Evolutionary conservation across 1,140 invertebrate species (phyloP).

Genomic region (Conus ventricosus): DNA sequence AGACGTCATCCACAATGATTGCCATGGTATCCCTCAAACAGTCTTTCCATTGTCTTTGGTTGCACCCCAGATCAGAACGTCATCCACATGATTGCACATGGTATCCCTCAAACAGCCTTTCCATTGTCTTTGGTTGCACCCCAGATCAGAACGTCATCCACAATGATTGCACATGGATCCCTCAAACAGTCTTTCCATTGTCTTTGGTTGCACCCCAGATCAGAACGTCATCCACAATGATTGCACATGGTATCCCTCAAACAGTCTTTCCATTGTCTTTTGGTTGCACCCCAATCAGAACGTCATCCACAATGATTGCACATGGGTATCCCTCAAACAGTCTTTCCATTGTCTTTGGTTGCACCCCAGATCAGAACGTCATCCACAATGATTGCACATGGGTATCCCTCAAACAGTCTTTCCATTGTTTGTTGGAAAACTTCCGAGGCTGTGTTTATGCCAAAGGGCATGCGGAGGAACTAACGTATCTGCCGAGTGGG

Average conservation of each 20-base stretch:
- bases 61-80: too few species aligned
- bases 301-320: not conserved
- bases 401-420: slow-evolving; percentile 51
- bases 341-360: slow-evolving; percentile 33
- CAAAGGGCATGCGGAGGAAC: too few species aligned
- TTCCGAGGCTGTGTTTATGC: too few species aligned
- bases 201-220: too few species aligned
- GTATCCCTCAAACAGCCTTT: slow-evolving; percentile 51
- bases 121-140: slow-evolving; percentile 34
- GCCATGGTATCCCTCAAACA: slow-evolving; percentile 51
- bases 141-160: too few species aligned
- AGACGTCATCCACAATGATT: too few species aligned
- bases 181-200: slow-evolving; percentile 36
- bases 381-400: not conserved
- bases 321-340: slow-evolving; percentile 50
- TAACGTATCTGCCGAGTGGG: too few species aligned
- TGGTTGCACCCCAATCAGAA: too few species aligned
- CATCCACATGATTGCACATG: not conserved
- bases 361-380: too few species aligned
- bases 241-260: slow-evolving; percentile 50
- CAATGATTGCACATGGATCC: slow-evolving; percentile 38
- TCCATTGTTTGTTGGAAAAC: slow-evolving; percentile 26
- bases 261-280: slow-evolving; percentile 32
- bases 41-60: slow-evolving; percentile 40
- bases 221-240: too few species aligned